Evolutionary conservation across 1,140 invertebrate genomes (phyloP), one percentile per base, ranked within the genome.

Genomic region (Papilio polytes): DNA sequence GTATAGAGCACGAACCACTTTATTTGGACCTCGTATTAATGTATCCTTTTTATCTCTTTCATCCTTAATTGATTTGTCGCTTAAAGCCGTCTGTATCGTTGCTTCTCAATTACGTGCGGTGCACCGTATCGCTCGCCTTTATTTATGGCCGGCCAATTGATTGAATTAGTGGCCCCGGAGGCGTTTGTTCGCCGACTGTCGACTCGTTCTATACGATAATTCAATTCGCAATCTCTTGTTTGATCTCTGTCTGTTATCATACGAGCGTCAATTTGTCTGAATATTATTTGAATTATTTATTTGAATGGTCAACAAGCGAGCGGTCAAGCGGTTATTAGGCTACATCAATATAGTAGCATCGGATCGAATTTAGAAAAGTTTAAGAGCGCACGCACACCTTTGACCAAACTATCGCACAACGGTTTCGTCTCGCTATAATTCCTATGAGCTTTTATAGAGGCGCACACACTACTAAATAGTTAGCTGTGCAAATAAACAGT

Each of bases 131-230:
- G 91, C 87, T 87, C 90, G 91, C 83, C 80, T 92, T 90, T 94
- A 94, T 94, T 94, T 94, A 94, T 92, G 91, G 90, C 88, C 88
- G 85, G 87, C 87, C 87, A 91, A 94, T 92, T 93, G 92, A 94
- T 94, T 94, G 92, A 94, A 92, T 94, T 94, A 94, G 91, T 92
- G 87, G 88, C 85, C 91, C 89, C 89, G 83, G 86, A 91, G 92
- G 92, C 91, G 90, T 84, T 90, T 85, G 86, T 78, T 81, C 85
- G 85, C 83, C 80, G 85, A 86, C 88, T 88, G 86, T 85, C 88
- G 22, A 26, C 53, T 56, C 12, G 46, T 51, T 51, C 74, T 46
- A 31, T 76, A 48, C 74, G 46, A 51, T 44, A 22, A 78, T 44
- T 78, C 56, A 63, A 44, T 78, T 78, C 56, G 77, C 53, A 41